phyloP scores from a whole-genome alignment of 2,113 vertebrate species.

The Odobenus rosmarus region DNA sequence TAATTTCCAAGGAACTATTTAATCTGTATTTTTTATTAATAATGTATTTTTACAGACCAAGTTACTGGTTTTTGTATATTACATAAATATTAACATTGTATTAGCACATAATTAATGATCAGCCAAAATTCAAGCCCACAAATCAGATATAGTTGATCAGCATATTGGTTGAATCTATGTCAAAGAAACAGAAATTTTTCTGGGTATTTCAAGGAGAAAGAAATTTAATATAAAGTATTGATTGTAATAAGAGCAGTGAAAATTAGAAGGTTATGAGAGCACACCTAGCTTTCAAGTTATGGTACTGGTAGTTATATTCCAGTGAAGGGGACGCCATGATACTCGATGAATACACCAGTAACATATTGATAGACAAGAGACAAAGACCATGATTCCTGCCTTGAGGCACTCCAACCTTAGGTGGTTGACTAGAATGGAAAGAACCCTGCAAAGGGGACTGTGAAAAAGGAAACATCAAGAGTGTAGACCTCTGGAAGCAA shows the following conservation, averaged over 20 bases:
- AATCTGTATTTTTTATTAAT: neutral
- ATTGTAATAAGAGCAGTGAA: neutral
- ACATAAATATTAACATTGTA: neutral
- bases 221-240: neutral
- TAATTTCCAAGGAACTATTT: neutral
- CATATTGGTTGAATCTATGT: neutral
- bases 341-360: neutral
- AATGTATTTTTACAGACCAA: neutral
- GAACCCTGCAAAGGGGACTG: neutral
- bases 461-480: neutral
- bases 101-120: neutral
- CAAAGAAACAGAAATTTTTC: neutral
- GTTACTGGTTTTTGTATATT: neutral
- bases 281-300: neutral
- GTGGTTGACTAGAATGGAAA: neutral
- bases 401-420: neutral
- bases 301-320: neutral
- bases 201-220: neutral
- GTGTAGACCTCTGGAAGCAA: fast-evolving
- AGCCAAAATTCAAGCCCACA: neutral
- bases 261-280: neutral
- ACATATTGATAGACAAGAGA: too few species aligned
- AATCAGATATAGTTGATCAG: neutral
- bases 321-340: neutral
- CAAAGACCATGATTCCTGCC: neutral